Conservation (phyloP, 1,140 invertebrate genomes). For the Drosophila seguyi region DNA sequence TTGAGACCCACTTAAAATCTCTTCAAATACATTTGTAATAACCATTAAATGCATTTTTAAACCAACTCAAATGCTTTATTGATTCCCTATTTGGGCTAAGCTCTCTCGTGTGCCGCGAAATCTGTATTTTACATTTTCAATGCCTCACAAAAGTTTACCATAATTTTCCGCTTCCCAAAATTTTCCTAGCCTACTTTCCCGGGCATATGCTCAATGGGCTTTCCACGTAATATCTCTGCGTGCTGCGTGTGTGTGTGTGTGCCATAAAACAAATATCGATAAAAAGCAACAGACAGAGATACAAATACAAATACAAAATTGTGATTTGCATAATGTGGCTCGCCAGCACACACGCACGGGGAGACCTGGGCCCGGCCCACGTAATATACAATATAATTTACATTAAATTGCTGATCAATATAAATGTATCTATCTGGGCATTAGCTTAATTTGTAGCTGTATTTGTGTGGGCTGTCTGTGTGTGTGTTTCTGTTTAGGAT, state of each 20-base stretch:
- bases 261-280: slow-evolving; percentile 75
- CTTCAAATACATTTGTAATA: slow-evolving; percentile 19
- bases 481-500: slow-evolving; percentile 30
- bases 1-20: slow-evolving; percentile 5
- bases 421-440: slow-evolving; percentile 78
- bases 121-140: slow-evolving; percentile 51
- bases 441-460: slow-evolving; percentile 78
- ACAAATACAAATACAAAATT: slow-evolving; percentile 57
- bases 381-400: slow-evolving; percentile 80
- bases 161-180: slow-evolving; percentile 40
- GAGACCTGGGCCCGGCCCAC: slow-evolving; percentile 18
- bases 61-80: slow-evolving; percentile 20
- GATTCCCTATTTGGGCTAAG: slow-evolving; percentile 4
- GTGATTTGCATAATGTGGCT: slow-evolving; percentile 75
- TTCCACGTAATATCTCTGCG: slow-evolving; percentile 29
- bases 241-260: slow-evolving; percentile 20
- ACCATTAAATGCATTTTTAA: slow-evolving; percentile 15
- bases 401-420: slow-evolving; percentile 83
- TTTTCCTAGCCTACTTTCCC: slow-evolving; percentile 27
- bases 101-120: slow-evolving; percentile 12
- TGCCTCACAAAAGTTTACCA: slow-evolving; percentile 41
- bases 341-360: slow-evolving; percentile 31
- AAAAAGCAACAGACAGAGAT: slow-evolving; percentile 78
- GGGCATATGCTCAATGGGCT: slow-evolving; percentile 36
- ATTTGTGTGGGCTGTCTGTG: slow-evolving; percentile 13